Conservation (phyloP, 2,113 vertebrate species). For the Albula goreensis region DNA sequence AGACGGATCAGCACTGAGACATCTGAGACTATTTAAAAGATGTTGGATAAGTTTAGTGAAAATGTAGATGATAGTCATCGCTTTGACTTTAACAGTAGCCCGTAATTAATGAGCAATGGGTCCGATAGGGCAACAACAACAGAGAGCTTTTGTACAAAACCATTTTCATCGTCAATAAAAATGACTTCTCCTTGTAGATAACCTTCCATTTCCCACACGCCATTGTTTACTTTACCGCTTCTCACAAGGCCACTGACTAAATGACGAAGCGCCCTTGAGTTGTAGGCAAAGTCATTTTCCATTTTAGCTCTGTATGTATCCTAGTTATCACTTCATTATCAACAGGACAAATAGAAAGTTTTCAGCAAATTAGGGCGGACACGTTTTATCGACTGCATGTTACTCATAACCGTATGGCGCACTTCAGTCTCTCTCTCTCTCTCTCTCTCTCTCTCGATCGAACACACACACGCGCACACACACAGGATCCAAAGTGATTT, state of each 20-base stretch:
- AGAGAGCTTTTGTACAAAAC: too few relatives aligned
- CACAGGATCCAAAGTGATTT: constrained; percentile 29
- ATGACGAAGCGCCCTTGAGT: constrained; percentile 1
- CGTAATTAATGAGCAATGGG: too few relatives aligned
- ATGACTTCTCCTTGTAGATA: not conserved
- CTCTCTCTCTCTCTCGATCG: not conserved
- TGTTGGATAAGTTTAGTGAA: too few relatives aligned
- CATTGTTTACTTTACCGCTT: not conserved
- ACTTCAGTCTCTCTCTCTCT: not conserved
- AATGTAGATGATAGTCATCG: too few relatives aligned
- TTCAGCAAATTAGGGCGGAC: not conserved
- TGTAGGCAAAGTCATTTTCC: not conserved
- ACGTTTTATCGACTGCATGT: not conserved
- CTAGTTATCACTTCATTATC: constrained; percentile 9
- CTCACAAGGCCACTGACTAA: not conserved
- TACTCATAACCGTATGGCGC: too few relatives aligned
- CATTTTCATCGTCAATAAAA: not conserved
- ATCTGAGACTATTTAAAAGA: too few relatives aligned
- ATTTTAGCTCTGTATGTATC: not conserved
- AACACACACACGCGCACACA: constrained; percentile 5
- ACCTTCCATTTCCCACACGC: not conserved
- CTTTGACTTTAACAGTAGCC: too few relatives aligned
- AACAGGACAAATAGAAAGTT: constrained; percentile 4
- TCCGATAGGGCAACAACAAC: not conserved
- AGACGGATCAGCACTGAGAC: too few relatives aligned